phyloP scores from a whole-genome alignment of 2,113 vertebrate species.

The Ophthalmotilapia sp. region DNA sequence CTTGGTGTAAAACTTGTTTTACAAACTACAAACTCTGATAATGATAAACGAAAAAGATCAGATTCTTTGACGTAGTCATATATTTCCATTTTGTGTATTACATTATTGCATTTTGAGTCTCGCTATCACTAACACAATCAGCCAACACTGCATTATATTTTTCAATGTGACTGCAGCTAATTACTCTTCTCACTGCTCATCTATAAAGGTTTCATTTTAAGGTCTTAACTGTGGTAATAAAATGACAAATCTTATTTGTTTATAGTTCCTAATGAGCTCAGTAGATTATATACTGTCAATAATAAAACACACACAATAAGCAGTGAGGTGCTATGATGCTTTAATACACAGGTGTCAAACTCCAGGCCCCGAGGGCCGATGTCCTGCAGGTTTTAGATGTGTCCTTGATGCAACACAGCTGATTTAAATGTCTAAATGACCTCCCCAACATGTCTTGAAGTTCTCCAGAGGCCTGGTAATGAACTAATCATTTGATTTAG shows the following conservation, averaged over 20 bases:
- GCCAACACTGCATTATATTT: background rate
- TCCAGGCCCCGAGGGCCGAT: background rate
- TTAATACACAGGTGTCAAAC: constrained; percentile 25
- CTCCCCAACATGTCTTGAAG: background rate
- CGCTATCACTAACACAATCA: background rate
- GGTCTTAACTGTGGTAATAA: background rate
- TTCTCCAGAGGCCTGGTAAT: background rate
- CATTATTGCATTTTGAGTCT: background rate
- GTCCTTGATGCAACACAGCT: background rate
- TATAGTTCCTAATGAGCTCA: background rate
- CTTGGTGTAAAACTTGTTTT: background rate
- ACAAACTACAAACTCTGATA: background rate
- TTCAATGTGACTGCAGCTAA: background rate
- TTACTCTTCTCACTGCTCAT: background rate
- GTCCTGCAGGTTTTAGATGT: background rate
- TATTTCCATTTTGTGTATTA: background rate
- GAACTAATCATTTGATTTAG: background rate
- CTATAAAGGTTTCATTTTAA: background rate
- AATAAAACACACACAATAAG: constrained; percentile 18
- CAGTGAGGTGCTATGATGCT: constrained; percentile 40
- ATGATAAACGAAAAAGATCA: background rate
- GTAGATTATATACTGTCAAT: background rate
- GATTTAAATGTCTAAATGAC: background rate
- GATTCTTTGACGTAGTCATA: background rate
- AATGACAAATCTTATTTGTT: background rate